Base-by-base conservation (phyloP, 1,140 invertebrate genomes). In the Helicoverpa armigera region DNA sequence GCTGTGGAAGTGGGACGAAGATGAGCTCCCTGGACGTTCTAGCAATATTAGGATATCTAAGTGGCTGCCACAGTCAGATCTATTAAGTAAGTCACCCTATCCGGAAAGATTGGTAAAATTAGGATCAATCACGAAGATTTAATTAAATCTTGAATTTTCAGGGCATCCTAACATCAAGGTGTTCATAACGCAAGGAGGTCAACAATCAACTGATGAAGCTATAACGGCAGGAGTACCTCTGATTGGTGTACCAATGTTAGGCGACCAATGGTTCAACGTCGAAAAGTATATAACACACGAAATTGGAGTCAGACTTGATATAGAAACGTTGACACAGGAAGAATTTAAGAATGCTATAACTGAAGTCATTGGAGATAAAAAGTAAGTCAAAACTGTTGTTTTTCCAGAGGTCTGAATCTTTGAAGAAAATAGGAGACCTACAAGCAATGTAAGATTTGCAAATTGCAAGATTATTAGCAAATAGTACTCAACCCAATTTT, bases 171-270 rank as follows among this genome's bases (percentile, higher is more conserved):
- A 96, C 94, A 97, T 23, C 0, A 23, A 23, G 23, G 23, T 23
- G 23, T 23, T 23, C 23, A 23, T 23, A n/a, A 96, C 95, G n/a
- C 96, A 96, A 84, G 96, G 96, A 70, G 96, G 96, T 16, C 89
- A 95, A 60, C 94, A 96, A 69, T 96, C 96, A 18, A 91, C 95
- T 12, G 95, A 95, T 69, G 96, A 97, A 86, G 35, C 35, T 43
- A 43, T 43, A 43, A 43, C 35, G 7, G 35, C 35, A 43, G 35
- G 35, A 43, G 35, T 43, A 7, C 35, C 35, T 43, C 35, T 43
- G 35, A 43, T 43, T 43, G 35, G 35, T 43, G 35, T 43, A 9
- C 35, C 35, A 9, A 43, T 43, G 35, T 7, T 43, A 43, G 35
- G 35, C 1, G 92, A 93, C 72, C 93, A 94, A 75, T 83, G 84